Percentiles rank a stretch among this genome's conserved stretches.
phyloP scores from a whole-genome alignment of 2,888 invertebrate genomes.

The Conomelus anceps region DNA sequence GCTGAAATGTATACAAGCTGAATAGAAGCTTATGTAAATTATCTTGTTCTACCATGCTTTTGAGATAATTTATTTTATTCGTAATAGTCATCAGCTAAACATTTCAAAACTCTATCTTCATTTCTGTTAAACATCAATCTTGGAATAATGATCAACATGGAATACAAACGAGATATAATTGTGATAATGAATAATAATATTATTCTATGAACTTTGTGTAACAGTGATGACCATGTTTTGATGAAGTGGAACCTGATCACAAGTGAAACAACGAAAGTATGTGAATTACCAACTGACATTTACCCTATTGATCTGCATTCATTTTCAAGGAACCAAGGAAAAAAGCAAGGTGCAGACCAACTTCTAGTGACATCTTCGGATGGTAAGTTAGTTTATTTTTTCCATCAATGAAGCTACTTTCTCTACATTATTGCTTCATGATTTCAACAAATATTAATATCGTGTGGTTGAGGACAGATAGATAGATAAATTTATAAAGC shows the following conservation, averaged over 20 bases:
- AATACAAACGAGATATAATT: too few species aligned
- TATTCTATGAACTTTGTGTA: constrained; percentile 28
- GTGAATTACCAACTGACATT: constrained; percentile 74
- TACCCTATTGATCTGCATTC: constrained; percentile 88
- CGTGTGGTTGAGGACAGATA: too few species aligned
- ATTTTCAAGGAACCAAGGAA: constrained; percentile 55
- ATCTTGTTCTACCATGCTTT: too few species aligned
- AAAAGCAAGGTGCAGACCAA: constrained; percentile 57
- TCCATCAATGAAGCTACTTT: not conserved
- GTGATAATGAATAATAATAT: not conserved
- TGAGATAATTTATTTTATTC: too few species aligned
- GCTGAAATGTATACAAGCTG: too few species aligned
- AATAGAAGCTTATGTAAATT: too few species aligned
- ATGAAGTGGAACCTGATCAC: constrained; percentile 81
- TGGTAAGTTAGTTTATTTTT: constrained; percentile 50
- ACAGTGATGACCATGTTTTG: constrained; percentile 86
- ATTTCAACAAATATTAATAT: not conserved
- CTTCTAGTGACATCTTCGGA: constrained; percentile 81
- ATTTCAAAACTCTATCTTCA: too few species aligned
- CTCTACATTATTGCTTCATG: not conserved
- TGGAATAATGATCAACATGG: too few species aligned
- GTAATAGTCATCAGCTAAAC: too few species aligned
- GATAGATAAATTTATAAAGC: too few species aligned
- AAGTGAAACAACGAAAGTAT: constrained; percentile 66
- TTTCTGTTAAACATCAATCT: too few species aligned